A percentile compares a stretch with the other conserved stretches of the same genome.
phyloP scores from a whole-genome alignment of 2,797 vertebrate species.

The Apodemus agrarius region DNA sequence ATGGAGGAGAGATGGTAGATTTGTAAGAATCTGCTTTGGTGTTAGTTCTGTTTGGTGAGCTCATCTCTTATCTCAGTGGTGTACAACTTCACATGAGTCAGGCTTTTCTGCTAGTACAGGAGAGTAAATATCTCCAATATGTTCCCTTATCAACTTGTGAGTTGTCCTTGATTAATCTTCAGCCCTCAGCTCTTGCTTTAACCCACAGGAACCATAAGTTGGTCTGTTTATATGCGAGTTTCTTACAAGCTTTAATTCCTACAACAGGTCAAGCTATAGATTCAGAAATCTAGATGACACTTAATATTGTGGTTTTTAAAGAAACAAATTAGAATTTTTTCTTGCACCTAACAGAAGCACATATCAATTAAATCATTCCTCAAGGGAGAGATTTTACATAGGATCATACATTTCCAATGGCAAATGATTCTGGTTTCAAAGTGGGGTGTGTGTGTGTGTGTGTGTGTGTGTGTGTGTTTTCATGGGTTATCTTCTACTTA shows the following conservation, averaged over 20 bases:
- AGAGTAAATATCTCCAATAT: background rate
- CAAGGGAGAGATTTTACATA: background rate
- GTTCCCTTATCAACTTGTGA: slow-evolving; percentile 23
- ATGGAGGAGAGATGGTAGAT: background rate
- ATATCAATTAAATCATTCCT: background rate
- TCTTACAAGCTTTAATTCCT: slow-evolving; percentile 44
- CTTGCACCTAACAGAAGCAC: background rate
- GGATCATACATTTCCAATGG: background rate
- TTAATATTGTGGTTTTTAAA: background rate
- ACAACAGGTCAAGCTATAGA: background rate
- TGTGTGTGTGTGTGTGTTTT: background rate
- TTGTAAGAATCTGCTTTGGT: background rate
- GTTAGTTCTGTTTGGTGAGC: background rate
- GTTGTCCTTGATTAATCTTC: background rate
- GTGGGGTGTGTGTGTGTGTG: background rate
- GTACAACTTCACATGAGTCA: background rate
- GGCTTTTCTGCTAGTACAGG: background rate
- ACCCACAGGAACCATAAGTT: background rate
- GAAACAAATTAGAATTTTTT: slow-evolving; percentile 24
- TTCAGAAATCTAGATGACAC: background rate
- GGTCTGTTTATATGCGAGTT: background rate
- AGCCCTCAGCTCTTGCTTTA: background rate
- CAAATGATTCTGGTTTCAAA: slow-evolving; percentile 5
- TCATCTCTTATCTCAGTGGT: background rate
- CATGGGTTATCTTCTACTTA: slow-evolving; percentile 17